Evolutionary conservation across 2,113 vertebrate species (phyloP), one percentile per base, ranked within the genome.

Genomic region (Burhinus bistriatus): DNA sequence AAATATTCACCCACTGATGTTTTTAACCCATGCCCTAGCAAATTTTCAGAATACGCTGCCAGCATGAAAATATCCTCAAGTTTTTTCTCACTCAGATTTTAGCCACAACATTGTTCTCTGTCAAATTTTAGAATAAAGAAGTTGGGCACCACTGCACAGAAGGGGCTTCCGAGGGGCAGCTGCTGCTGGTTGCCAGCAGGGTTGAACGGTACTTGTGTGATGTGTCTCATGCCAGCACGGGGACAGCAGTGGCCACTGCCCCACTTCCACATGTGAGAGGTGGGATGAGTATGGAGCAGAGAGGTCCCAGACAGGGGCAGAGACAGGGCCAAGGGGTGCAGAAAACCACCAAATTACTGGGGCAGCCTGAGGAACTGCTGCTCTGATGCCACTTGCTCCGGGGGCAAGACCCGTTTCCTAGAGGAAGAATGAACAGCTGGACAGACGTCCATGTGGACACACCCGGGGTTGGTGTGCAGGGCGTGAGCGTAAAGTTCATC

Each of bases 61-160:
- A 45, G 36, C 10, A 5, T 11, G 32, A 79, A 89, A 89, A 59
- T 7, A 61, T 12, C 77, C 15, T 29, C 15, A 2, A 27, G 44
- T 3, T 21, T 66, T 68, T 88, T 69, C 47, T 72, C 29, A 5
- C 40, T 61, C 34, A 49, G 1, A 40, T 78, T 89, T 89, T 22
- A 91, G 16, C 40, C 62, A 34, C 10, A 15, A 3, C 15, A 3
- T 30, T 30, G 30, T n/a, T 54, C 29, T 55, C n/a, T 34, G 17
- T 32, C 88, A 59, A 38, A 82, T 4, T 20, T 30, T 15, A 38
- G 40, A 58, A 62, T 42, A 9, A 55, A 79, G 21, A 20, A 61
- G 6, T 11, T 0, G 0, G 66, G 6, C 12, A 9, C 3, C 16
- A 5, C 44, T 19, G 73, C 58, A 11, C 7, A 16, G 7, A 55